phyloP scores from a whole-genome alignment of 2,888 invertebrate genomes.

The Acanthosepion lycidas region DNA sequence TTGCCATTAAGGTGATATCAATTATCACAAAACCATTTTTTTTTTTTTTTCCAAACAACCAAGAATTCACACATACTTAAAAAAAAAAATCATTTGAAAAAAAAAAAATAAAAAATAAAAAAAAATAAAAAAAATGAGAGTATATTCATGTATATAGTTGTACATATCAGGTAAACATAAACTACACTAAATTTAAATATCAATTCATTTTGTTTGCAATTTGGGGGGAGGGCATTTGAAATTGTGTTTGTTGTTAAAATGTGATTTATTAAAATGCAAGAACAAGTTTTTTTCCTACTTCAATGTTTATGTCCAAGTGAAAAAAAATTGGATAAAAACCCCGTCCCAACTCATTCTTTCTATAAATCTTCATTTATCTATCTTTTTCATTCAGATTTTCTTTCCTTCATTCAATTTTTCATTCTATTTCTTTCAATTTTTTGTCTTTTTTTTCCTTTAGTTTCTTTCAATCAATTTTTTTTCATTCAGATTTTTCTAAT shows the following conservation, averaged over 20 bases:
- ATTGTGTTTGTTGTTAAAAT: background rate
- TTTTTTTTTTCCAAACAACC: background rate
- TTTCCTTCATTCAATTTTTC: background rate
- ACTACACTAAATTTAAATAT: background rate
- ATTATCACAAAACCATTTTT: background rate
- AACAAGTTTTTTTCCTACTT: background rate
- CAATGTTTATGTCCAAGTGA: background rate
- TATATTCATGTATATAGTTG: background rate
- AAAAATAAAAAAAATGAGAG: background rate
- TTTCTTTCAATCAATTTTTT: background rate
- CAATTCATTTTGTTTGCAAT: conserved; percentile 9
- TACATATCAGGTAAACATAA: conserved; percentile 12
- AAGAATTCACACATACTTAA: background rate
- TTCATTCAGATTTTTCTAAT: background rate
- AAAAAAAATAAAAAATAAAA: background rate
- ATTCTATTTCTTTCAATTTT: background rate
- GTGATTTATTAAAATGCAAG: background rate
- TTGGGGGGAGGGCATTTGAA: background rate
- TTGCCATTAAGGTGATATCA: conserved; percentile 9
- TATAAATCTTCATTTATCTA: background rate
- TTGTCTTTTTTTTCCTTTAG: too few species aligned
- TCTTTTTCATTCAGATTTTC: background rate
- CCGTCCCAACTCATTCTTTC: background rate
- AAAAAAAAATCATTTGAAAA: background rate
- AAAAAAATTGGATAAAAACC: background rate